A percentile compares a stretch with the other conserved stretches of the same genome.
Conservation (phyloP, 1,140 invertebrate species). For the Achroia grisella region DNA sequence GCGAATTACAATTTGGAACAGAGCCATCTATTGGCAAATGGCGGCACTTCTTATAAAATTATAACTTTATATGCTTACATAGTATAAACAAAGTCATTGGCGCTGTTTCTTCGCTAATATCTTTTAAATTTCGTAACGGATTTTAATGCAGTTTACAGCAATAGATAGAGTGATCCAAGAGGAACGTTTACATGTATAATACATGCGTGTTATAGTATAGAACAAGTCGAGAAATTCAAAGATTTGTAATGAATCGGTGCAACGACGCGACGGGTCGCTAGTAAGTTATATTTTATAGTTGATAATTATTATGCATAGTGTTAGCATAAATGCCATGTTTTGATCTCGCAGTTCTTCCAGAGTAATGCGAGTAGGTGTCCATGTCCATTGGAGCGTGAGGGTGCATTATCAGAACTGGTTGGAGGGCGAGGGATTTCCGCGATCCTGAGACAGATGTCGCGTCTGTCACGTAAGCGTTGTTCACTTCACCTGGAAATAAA, state of each 20-base stretch:
- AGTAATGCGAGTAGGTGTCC: slow-evolving; percentile 85
- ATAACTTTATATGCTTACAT: no score
- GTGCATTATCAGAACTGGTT: slow-evolving; percentile 88
- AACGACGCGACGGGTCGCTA: no score
- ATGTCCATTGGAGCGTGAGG: slow-evolving; percentile 73
- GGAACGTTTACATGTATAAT: no score
- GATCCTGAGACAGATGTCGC: slow-evolving; percentile 87
- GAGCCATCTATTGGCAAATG: slow-evolving; percentile 23
- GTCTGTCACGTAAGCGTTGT: slow-evolving; percentile 87
- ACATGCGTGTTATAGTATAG: no score
- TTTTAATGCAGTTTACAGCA: no score
- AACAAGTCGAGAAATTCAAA: no score
- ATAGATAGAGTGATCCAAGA: no score
- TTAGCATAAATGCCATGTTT: slow-evolving; percentile 71
- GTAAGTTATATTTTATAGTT: slow-evolving; percentile 55
- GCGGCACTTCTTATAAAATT: slow-evolving; percentile 6
- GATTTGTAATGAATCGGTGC: no score
- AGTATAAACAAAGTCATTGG: no score
- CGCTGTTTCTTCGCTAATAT: no score
- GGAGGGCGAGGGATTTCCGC: slow-evolving; percentile 87
- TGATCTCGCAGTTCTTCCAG: slow-evolving; percentile 75
- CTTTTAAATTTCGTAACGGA: no score
- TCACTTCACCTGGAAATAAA: slow-evolving; percentile 84
- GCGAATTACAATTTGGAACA: slow-evolving; percentile 7
- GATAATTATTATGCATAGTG: slow-evolving; percentile 79